Percentiles rank a stretch among this genome's conserved stretches.
These are phyloP conservation scores for Andrena dorsata DNA, from an alignment of 2,888 invertebrate genomes.

Conservation along the genomic window DNA sequence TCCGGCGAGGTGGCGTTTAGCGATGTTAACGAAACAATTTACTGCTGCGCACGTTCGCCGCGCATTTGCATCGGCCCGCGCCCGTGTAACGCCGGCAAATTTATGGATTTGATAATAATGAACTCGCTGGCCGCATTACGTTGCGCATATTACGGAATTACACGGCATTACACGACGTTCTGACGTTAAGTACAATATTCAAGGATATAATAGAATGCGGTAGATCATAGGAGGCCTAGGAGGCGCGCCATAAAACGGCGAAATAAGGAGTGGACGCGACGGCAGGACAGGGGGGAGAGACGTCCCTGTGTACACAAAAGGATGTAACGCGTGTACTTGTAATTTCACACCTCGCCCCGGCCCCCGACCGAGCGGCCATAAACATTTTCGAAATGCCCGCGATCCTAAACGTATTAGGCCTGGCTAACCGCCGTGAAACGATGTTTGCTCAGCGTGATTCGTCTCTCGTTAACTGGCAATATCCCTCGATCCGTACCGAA, in stretches of 20 bases:
- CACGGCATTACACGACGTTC: slow-evolving; percentile 63
- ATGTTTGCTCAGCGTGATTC: slow-evolving; percentile 2
- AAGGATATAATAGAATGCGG: slow-evolving; percentile 60
- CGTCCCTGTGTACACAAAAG: slow-evolving; percentile 40
- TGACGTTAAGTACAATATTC: slow-evolving; percentile 68
- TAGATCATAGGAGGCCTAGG: slow-evolving; percentile 42
- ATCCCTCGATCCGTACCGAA: background rate
- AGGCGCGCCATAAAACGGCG: slow-evolving; percentile 50
- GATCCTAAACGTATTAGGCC: background rate
- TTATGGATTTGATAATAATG: slow-evolving; percentile 67
- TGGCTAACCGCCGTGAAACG: background rate
- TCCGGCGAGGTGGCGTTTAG: slow-evolving; percentile 27
- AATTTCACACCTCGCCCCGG: slow-evolving; percentile 42
- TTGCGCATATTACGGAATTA: slow-evolving; percentile 65
- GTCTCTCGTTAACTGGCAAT: slow-evolving; percentile 12
- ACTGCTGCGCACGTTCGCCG: slow-evolving; percentile 13
- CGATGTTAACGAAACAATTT: slow-evolving; percentile 55
- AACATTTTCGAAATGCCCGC: slow-evolving; percentile 40
- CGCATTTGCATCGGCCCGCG: slow-evolving; percentile 40
- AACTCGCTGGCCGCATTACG: slow-evolving; percentile 48
- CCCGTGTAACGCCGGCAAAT: slow-evolving; percentile 45
- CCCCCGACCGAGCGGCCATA: slow-evolving; percentile 20
- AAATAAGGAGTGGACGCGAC: slow-evolving; percentile 42
- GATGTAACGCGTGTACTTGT: slow-evolving; percentile 21
- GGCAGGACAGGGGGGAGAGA: slow-evolving; percentile 24